Base-by-base conservation (phyloP, 1,140 invertebrate species). In the Trichonephila inaurata region DNA sequence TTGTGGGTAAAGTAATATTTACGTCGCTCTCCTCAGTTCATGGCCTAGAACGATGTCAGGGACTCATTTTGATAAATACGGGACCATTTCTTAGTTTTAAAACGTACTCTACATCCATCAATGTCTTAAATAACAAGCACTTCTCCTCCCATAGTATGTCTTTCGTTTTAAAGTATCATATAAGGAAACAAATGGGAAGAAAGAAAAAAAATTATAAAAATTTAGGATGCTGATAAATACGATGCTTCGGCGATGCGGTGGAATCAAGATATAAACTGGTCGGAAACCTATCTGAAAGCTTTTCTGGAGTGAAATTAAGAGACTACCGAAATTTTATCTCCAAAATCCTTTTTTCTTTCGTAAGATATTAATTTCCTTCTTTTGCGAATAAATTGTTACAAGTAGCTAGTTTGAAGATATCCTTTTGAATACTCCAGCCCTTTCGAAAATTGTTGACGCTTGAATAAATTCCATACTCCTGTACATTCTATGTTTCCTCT, bases 121-220 rank as follows among this genome's bases (percentile, higher is more conserved):
- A 61, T 64, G 85, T 87, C 85, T 87, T 19, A 64, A 62, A 87
- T 87, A 64, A 64, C 85, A 87, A 87, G 85, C 14, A 10, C 16
- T 16, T 14, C 24, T 58, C 85, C 85, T 33, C 85, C 85, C 85
- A 64, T 28, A 87, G 85, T 87, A 87, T 87, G 85, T 87, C 85
- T 40, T n/a, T 62, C 33, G 28, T 87, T 64, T 61, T 33, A 21
- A 87, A 64, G 51, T 62, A 87, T 87, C 28, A 19, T 58, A 51
- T 40, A 87, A 64, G 33, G 60, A 64, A 62, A 58, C 83, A 14
- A 28, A n/a, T 16, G n/a, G 18, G 40, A 51, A 10, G 7, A 51
- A 10, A 1, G 7, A 51, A 58, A 87, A n/a, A 64, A 64, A 64
- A 77, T 77, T 28, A 33, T 72, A 21, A 7, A n/a, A 3, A 12